phyloP scores from a whole-genome alignment of 35 echinoderm and acorn worm genomes.

The Diadema setosum region DNA sequence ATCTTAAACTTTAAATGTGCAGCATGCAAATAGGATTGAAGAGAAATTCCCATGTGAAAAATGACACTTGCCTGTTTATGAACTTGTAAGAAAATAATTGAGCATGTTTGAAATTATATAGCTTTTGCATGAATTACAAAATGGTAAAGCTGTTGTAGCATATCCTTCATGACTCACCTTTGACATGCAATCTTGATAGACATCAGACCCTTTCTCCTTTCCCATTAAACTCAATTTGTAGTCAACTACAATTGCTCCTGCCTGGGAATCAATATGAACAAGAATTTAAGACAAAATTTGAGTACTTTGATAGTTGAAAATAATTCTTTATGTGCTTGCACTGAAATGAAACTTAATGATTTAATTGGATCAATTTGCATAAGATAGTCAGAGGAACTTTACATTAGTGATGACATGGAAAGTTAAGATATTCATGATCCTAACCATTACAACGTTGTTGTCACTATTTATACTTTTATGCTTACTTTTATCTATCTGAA shows the following conservation, averaged over 20 bases:
- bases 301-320: not conserved
- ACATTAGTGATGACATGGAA: not conserved
- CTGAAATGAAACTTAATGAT: not conserved
- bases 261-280: not conserved
- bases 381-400: too few species aligned
- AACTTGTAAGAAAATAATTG: not conserved
- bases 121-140: not conserved
- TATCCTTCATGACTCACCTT: slow-evolving; percentile 1
- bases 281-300: not conserved
- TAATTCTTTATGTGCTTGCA: not conserved
- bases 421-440: not conserved
- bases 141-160: not conserved
- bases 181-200: not conserved
- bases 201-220: not conserved
- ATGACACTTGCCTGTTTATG: not conserved
- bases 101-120: not conserved
- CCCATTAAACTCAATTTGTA: slow-evolving; percentile 32
- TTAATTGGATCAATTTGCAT: not conserved
- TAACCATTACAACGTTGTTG: not conserved
- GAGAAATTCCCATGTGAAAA: not conserved
- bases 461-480: too few species aligned
- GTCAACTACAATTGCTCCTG: slow-evolving; percentile 28
- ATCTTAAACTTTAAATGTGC: not conserved
- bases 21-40: not conserved
- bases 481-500: too few species aligned